Percentiles rank a stretch among this genome's conserved stretches.
Evolutionary conservation across 2,113 vertebrate species (phyloP).

Genomic region (Rhodinocichla rosea): DNA sequence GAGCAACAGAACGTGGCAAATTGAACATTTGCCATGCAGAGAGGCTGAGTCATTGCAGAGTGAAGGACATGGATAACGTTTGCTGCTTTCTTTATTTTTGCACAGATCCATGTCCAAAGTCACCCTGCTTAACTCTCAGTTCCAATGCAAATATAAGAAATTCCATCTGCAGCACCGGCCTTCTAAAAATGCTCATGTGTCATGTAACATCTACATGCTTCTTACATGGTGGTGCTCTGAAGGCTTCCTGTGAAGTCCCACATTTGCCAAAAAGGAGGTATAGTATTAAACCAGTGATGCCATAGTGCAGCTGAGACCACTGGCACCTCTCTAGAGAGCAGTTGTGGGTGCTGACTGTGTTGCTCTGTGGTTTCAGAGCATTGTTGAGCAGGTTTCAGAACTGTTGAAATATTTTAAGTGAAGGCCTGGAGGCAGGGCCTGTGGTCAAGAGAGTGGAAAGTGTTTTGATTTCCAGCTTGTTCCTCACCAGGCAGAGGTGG

Average conservation of each 20-base stretch:
- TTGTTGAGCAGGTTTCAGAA: background rate
- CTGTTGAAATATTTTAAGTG: background rate
- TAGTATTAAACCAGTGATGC: background rate
- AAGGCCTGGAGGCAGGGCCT: background rate
- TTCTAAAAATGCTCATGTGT: rapidly evolving
- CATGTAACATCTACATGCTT: background rate
- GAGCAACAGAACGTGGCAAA: background rate
- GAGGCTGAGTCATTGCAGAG: no score
- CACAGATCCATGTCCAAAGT: background rate
- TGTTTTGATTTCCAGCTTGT: background rate
- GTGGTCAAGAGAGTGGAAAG: rapidly evolving
- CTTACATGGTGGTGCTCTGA: rapidly evolving
- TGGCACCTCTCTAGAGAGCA: background rate
- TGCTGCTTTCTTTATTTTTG: background rate
- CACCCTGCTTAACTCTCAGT: rapidly evolving
- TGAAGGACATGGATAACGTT: rapidly evolving
- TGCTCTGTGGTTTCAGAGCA: background rate
- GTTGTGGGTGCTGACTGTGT: background rate
- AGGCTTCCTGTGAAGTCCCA: background rate
- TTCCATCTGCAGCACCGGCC: background rate
- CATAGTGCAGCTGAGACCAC: background rate
- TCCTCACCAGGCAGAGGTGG: background rate
- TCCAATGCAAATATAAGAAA: background rate
- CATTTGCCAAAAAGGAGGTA: background rate
- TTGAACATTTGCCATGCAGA: rapidly evolving